Evolutionary conservation across 2,888 invertebrate species (phyloP).

Genomic region (Acleris laterana): DNA sequence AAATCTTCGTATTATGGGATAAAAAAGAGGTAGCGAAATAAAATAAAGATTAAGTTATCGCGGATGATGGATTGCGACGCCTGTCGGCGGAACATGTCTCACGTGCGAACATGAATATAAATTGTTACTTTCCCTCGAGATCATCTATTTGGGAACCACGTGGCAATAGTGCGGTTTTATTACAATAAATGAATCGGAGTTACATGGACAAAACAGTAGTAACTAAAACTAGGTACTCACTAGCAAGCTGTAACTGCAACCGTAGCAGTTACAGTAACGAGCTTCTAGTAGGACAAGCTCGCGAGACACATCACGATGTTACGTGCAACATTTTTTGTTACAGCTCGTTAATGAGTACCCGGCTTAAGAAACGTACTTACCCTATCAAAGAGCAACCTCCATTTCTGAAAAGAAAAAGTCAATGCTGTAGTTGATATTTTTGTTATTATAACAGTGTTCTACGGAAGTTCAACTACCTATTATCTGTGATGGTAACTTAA

Average conservation of each 20-base stretch:
- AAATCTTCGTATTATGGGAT: neutral
- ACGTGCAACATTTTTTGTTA: neutral
- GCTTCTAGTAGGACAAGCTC: too few species aligned
- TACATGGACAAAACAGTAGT: too few species aligned
- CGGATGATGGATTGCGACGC: slow-evolving; percentile 43
- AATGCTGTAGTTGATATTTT: neutral
- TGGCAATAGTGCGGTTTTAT: neutral
- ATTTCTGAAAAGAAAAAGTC: slow-evolving; percentile 88
- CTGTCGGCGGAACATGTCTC: slow-evolving; percentile 34
- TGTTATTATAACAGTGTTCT: too few species aligned
- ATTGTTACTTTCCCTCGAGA: slow-evolving; percentile 14
- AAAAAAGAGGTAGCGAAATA: slow-evolving; percentile 47
- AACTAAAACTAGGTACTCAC: too few species aligned
- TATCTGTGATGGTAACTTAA: too few species aligned
- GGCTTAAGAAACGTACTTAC: slow-evolving; percentile 75
- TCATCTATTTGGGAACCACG: slow-evolving; percentile 21
- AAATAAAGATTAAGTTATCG: slow-evolving; percentile 45
- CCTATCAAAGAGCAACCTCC: slow-evolving; percentile 94
- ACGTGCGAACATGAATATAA: slow-evolving; percentile 30
- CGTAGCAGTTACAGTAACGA: too few species aligned
- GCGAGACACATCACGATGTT: too few species aligned
- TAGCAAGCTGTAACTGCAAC: too few species aligned
- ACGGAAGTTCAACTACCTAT: too few species aligned
- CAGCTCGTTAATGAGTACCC: neutral
- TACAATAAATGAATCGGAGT: neutral